Percentiles rank a stretch among this genome's conserved stretches.
Conservation (phyloP, 2,888 invertebrate species). For the Megalurothrips usitatus region DNA sequence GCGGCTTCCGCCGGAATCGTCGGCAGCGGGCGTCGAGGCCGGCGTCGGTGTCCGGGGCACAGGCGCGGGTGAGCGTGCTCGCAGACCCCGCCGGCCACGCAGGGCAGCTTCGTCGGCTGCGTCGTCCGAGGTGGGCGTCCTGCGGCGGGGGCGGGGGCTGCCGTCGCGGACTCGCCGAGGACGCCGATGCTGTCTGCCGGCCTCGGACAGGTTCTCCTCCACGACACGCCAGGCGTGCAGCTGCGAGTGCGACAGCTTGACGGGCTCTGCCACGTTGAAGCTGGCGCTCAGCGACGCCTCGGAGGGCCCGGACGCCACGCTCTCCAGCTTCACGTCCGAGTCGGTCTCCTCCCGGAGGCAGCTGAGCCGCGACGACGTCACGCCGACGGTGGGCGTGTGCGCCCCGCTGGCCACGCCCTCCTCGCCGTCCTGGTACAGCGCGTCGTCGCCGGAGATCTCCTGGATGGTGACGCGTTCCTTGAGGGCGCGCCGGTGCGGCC, state of each 20-base stretch:
- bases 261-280: constrained; percentile 11
- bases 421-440: not conserved
- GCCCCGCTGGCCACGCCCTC: not conserved
- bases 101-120: not conserved
- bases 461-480: constrained; percentile 1
- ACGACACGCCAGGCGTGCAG: not conserved
- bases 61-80: not conserved
- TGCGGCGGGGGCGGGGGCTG: not conserved
- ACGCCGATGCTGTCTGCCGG: not conserved
- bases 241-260: not conserved
- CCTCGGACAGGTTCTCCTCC: not conserved
- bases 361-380: not conserved
- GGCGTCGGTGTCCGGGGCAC: not conserved
- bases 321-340: constrained; percentile 22
- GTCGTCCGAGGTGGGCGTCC: not conserved
- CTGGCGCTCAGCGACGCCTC: not conserved
- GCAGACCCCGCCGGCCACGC: not conserved
- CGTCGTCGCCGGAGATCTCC: constrained; percentile 7
- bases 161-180: not conserved
- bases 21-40: not conserved
- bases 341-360: constrained; percentile 12
- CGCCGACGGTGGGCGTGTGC: not conserved
- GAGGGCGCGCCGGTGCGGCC: not conserved
- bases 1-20: not conserved
- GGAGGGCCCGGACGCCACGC: not conserved